Evolutionary conservation across 2,113 vertebrate species (phyloP), one percentile per base, ranked within the genome.

Genomic region (Scolopax mira): DNA sequence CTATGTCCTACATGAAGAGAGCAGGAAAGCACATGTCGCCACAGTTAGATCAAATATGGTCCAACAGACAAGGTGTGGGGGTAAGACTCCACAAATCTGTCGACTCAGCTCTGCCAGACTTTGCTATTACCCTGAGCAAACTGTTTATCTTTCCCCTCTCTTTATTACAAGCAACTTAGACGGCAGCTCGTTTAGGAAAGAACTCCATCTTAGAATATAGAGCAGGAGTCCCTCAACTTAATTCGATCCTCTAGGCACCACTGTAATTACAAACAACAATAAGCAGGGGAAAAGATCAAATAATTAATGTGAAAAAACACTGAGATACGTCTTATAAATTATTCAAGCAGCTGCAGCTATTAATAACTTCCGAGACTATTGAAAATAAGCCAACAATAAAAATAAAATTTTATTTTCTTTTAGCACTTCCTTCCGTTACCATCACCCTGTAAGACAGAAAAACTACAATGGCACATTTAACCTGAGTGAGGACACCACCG

Each of bases 291-390:
- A 93, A 86, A 72, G 17, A 94, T 95, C 67, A 89, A 94, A 96
- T 93, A 88, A 88, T 83, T 94, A 80, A 90, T 57, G 41, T 49
- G 54, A 25, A 94, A 85, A 92, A 80, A 42, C 31, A 89, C 55
- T 35, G 48, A 93, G 49, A 87, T 79, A 44, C 11, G 31, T 69
- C 44, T 37, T 84, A 74, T 78, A 88, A 93, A 81, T 92, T 83
- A 96, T 84, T 90, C 83, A 86, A 71, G 65, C 18, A 54, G n/a
- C 19, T 78, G 10, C 25, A 85, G 55, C 88, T 94, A 92, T 89
- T 94, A 95, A 95, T 94, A 85, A 69, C 93, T 91, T 95, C 80
- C 87, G 72, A 61, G 48, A 89, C 72, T 79, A 69, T 7, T 82
- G 84, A 94, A 94, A 82, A 17, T 37, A 87, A 92, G 61, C 44